Conservation (phyloP, 2,113 vertebrate species). For the Etheostoma spectabile region DNA sequence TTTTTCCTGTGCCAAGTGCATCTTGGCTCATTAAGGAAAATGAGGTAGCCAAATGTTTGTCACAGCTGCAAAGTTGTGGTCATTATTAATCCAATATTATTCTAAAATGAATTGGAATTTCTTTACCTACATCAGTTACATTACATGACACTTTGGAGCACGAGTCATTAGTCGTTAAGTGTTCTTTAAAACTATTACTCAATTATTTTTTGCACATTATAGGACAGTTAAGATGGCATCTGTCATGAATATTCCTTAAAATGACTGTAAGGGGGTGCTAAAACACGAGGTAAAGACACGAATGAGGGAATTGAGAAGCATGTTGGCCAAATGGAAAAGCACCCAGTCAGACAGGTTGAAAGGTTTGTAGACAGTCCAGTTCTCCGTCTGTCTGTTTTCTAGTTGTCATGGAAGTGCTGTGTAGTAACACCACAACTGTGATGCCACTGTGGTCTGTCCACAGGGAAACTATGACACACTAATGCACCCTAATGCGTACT, state of each 20-base stretch:
- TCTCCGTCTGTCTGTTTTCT: conserved; percentile 35
- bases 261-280: not conserved
- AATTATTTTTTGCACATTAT: not conserved
- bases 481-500: not conserved
- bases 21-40: not conserved
- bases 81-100: not conserved
- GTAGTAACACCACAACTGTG: conserved; percentile 27
- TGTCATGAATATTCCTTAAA: not conserved
- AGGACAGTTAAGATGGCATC: not conserved
- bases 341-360: conserved; percentile 44
- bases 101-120: not conserved
- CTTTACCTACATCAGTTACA: not conserved
- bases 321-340: conserved; percentile 7
- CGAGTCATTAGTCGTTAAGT: not conserved
- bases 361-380: conserved; percentile 20
- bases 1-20: not conserved
- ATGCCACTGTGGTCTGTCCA: conserved; percentile 32
- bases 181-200: not conserved
- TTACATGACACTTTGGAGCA: not conserved
- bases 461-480: conserved; percentile 38
- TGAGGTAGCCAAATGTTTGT: not conserved
- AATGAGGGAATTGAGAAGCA: not conserved
- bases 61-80: not conserved
- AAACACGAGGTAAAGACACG: not conserved
- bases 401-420: conserved; percentile 39